Evolutionary conservation across 92 coral and sea anemone species (phyloP).

Genomic region (Umimayanthus chanpuru): DNA sequence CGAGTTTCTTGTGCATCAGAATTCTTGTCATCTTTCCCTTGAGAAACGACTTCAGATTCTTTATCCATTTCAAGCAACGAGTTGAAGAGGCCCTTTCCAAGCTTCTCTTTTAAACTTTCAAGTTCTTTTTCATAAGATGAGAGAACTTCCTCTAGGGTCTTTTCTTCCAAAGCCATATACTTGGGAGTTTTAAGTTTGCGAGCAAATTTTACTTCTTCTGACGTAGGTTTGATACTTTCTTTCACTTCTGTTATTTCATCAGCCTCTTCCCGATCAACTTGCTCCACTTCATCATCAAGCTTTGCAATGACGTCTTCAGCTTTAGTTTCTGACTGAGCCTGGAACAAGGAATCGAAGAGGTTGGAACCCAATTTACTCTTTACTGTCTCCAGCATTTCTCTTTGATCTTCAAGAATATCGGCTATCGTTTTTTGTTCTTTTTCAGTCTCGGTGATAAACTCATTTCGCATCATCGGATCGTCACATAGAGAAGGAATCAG

Average conservation of each 20-base stretch:
- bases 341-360: slow-evolving; percentile 46
- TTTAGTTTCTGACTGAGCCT: neutral
- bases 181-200: slow-evolving; percentile 56
- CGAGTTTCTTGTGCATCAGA: neutral
- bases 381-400: slow-evolving; percentile 40
- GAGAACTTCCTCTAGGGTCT: slow-evolving; percentile 69
- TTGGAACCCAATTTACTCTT: slow-evolving; percentile 56
- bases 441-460: slow-evolving; percentile 39
- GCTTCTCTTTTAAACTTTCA: slow-evolving; percentile 49
- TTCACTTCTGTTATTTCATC: neutral
- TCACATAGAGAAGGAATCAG: slow-evolving; percentile 10
- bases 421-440: slow-evolving; percentile 50
- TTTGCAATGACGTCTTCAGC: neutral
- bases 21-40: neutral
- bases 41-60: neutral
- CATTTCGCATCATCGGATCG: slow-evolving; percentile 24
- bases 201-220: neutral
- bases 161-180: slow-evolving; percentile 45
- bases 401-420: slow-evolving; percentile 61
- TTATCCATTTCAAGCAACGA: slow-evolving; percentile 26
- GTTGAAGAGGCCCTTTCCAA: slow-evolving; percentile 55
- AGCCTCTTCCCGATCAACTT: neutral
- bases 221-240: neutral
- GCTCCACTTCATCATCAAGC: neutral
- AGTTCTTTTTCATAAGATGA: slow-evolving; percentile 64